Percentiles rank a stretch among this genome's conserved stretches.
These are phyloP conservation scores for Drosophila prostipennis DNA, from an alignment of 2,888 invertebrate genomes.

Conservation along the genomic window DNA sequence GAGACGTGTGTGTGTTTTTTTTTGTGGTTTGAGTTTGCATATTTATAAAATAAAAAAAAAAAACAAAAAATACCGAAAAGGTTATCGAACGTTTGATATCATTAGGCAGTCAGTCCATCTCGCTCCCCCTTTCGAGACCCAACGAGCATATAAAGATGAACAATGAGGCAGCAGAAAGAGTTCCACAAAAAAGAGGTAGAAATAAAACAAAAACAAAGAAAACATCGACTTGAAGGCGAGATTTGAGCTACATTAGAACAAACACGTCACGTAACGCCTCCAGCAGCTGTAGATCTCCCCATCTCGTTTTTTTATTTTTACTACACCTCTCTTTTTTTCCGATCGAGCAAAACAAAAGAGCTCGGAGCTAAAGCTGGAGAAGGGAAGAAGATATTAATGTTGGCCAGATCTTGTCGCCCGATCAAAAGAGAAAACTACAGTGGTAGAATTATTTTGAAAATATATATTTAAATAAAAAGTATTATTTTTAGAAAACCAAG, in stretches of 20 bases:
- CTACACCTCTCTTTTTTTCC: not conserved
- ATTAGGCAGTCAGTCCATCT: slow-evolving; percentile 73
- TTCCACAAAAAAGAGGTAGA: slow-evolving; percentile 29
- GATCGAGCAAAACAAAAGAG: slow-evolving; percentile 29
- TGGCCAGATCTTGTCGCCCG: slow-evolving; percentile 64
- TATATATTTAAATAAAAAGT: too few species aligned
- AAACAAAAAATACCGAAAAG: slow-evolving; percentile 67
- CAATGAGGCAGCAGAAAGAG: slow-evolving; percentile 72
- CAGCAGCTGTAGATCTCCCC: slow-evolving; percentile 24
- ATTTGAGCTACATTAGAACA: slow-evolving; percentile 51
- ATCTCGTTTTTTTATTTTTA: not conserved
- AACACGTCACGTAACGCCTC: slow-evolving; percentile 50
- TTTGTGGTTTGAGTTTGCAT: slow-evolving; percentile 63
- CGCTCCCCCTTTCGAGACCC: slow-evolving; percentile 22
- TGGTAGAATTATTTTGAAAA: not conserved
- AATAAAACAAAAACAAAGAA: slow-evolving; percentile 39
- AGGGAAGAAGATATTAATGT: slow-evolving; percentile 16
- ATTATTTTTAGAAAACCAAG: too few species aligned
- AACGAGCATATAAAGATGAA: slow-evolving; percentile 58
- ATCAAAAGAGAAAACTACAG: slow-evolving; percentile 50
- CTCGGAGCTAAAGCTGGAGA: slow-evolving; percentile 5
- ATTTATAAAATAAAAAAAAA: slow-evolving; percentile 54
- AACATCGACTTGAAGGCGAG: slow-evolving; percentile 17
- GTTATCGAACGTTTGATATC: slow-evolving; percentile 83
- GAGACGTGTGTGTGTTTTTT: slow-evolving; percentile 5